These are phyloP conservation scores for Leucophenga maculata DNA, from an alignment of 2,888 invertebrate species.

Conservation along the genomic window DNA sequence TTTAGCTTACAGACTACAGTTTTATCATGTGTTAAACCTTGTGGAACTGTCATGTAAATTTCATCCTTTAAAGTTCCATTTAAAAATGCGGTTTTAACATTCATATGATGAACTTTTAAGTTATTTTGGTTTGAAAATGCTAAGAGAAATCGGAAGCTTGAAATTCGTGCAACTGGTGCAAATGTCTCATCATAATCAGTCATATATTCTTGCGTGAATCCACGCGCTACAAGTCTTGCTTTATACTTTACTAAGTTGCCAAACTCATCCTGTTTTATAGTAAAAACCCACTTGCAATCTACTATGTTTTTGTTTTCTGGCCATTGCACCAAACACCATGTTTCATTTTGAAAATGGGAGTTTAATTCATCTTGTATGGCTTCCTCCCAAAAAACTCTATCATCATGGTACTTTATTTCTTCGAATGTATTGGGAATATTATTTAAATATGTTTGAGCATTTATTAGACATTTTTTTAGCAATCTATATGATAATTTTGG, in stretches of 20 bases:
- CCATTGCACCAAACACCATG: slow-evolving; percentile 40
- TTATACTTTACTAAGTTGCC: slow-evolving; percentile 25
- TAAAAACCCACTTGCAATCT: too few relatives aligned
- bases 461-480: slow-evolving; percentile 29
- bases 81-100: too few relatives aligned
- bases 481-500: slow-evolving; percentile 28
- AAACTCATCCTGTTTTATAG: slow-evolving; percentile 39
- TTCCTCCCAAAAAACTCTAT: too few relatives aligned
- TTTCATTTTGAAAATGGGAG: slow-evolving; percentile 44
- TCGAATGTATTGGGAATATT: too few relatives aligned
- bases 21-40: slow-evolving; percentile 28
- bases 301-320: slow-evolving; percentile 45
- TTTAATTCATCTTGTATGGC: too few relatives aligned
- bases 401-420: too few relatives aligned
- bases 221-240: slow-evolving; percentile 14
- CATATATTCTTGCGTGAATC: slow-evolving; percentile 8
- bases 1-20: slow-evolving; percentile 26
- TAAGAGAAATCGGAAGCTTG: too few relatives aligned
- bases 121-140: too few relatives aligned
- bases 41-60: slow-evolving; percentile 38
- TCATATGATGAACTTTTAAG: too few relatives aligned
- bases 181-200: slow-evolving; percentile 36
- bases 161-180: slow-evolving; percentile 41
- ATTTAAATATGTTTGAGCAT: slow-evolving; percentile 27
- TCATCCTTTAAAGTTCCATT: slow-evolving; percentile 41